Percentiles rank a stretch among this genome's conserved stretches.
Conservation (phyloP, 2,888 invertebrate species). For the Orchesellides sinensis region DNA sequence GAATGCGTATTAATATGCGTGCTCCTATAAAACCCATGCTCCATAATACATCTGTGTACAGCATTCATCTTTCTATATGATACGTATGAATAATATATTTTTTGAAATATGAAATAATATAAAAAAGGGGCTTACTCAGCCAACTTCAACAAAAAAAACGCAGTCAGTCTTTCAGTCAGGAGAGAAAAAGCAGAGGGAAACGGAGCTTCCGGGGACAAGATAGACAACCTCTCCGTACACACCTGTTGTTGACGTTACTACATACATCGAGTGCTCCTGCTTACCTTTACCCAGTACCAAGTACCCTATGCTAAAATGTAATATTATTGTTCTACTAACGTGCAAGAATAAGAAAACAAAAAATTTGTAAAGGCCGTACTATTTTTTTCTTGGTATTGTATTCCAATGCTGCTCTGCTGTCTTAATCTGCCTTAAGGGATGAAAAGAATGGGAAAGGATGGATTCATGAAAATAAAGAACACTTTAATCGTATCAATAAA, state of each 20-base stretch:
- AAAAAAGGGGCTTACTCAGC: conserved; percentile 8
- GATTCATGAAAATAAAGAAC: conserved; percentile 34
- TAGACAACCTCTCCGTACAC: conserved; percentile 73
- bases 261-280: conserved; percentile 2
- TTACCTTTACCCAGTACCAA: background rate
- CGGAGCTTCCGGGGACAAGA: conserved; percentile 75
- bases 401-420: background rate
- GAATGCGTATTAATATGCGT: conserved; percentile 35
- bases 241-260: conserved; percentile 74
- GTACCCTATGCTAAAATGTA: background rate
- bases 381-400: conserved; percentile 7
- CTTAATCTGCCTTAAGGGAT: conserved; percentile 46
- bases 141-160: background rate
- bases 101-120: background rate
- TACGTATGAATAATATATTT: background rate
- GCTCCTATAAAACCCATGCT: background rate
- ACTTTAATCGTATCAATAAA: conserved; percentile 44
- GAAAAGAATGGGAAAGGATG: conserved; percentile 23
- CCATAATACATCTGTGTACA: background rate
- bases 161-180: conserved; percentile 39
- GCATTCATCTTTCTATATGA: background rate
- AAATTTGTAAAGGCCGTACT: conserved; percentile 35
- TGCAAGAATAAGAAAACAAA: conserved; percentile 24
- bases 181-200: conserved; percentile 72
- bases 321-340: conserved; percentile 1